Percentiles rank a stretch among this genome's conserved stretches.
Conservation (phyloP, 2,888 invertebrate species). For the Gnatocerus cornutus region DNA sequence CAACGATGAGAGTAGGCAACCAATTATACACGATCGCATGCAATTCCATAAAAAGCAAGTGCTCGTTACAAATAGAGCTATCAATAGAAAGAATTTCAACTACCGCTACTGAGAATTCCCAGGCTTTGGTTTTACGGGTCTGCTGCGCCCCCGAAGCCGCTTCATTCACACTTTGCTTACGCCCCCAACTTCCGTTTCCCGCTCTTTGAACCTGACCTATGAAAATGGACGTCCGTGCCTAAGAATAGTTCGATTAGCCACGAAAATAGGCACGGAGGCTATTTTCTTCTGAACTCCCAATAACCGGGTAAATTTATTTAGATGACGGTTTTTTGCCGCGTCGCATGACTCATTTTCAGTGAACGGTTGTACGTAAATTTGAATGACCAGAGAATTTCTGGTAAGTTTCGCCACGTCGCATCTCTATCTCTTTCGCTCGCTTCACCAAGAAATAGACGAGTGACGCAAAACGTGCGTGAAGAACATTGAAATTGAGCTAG, state of each 20-base stretch:
- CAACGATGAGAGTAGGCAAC: no score
- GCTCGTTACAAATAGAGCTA: no score
- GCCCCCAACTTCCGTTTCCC: slow-evolving; percentile 1
- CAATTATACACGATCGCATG: no score
- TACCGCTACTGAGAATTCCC: no score
- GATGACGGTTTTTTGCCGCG: slow-evolving; percentile 43
- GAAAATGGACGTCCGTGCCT: not conserved
- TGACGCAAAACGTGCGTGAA: slow-evolving; percentile 36
- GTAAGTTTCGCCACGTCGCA: not conserved
- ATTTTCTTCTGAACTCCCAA: slow-evolving; percentile 22
- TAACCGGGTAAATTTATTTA: slow-evolving; percentile 19
- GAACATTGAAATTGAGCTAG: not conserved
- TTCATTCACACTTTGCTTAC: no score
- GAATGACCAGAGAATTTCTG: slow-evolving; percentile 15
- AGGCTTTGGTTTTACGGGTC: not conserved
- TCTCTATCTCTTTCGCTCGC: not conserved
- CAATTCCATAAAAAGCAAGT: no score
- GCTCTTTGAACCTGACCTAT: slow-evolving; percentile 17
- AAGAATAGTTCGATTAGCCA: slow-evolving; percentile 20
- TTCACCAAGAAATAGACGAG: no score
- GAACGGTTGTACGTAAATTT: slow-evolving; percentile 47
- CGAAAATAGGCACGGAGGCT: slow-evolving; percentile 19
- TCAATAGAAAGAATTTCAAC: no score
- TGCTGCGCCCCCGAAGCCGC: no score
- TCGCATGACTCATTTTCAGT: slow-evolving; percentile 35